Conservation (phyloP, 2,113 vertebrate genomes). For the Microcebus griseorufus region DNA sequence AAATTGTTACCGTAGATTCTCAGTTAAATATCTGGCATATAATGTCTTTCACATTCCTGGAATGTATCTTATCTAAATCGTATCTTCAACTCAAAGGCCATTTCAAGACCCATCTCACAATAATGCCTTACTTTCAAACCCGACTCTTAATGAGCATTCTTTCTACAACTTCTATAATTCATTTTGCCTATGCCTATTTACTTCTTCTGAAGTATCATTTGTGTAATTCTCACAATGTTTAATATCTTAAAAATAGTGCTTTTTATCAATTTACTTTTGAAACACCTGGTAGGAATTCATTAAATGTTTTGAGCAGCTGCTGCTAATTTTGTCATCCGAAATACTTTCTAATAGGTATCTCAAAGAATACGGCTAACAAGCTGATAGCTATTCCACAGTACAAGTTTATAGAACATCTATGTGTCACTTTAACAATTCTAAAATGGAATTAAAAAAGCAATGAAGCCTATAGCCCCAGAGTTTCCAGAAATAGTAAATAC, state of each 20-base stretch:
- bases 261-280: constrained; percentile 11
- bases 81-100: background rate
- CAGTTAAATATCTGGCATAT: background rate
- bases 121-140: background rate
- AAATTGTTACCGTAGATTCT: background rate
- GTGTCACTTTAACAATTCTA: constrained; percentile 36
- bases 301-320: background rate
- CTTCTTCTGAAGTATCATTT: background rate
- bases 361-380: background rate
- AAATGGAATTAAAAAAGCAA: background rate
- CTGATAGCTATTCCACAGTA: background rate
- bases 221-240: constrained; percentile 21
- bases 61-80: background rate
- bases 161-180: background rate
- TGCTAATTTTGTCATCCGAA: constrained; percentile 19
- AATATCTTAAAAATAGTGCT: background rate
- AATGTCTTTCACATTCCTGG: background rate
- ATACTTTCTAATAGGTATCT: background rate
- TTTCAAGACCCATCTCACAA: background rate
- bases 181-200: background rate
- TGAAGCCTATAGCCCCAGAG: background rate
- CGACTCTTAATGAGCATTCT: background rate
- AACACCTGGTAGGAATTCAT: background rate
- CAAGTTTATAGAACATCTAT: constrained; percentile 34
- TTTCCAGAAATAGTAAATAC: background rate